phyloP scores from a whole-genome alignment of 1,140 invertebrate species.

The Pteromalus puparum region DNA sequence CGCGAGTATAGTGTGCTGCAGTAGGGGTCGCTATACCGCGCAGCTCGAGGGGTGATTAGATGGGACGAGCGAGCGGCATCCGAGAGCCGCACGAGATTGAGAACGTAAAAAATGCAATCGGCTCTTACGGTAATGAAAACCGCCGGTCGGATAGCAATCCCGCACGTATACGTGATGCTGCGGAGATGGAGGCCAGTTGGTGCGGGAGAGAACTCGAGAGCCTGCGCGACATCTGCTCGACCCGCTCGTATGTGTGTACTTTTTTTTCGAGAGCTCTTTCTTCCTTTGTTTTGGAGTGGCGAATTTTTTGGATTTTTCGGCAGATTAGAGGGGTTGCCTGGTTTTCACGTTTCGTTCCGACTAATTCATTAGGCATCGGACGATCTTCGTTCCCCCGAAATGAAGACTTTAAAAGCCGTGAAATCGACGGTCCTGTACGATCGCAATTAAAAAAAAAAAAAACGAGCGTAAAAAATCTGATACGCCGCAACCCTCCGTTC shows the following conservation, averaged over 20 bases:
- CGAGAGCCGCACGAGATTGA: constrained; percentile 55
- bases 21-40: not conserved
- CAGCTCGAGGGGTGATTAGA: not conserved
- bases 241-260: not conserved
- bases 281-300: not conserved
- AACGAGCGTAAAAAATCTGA: not conserved
- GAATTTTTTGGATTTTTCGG: not conserved
- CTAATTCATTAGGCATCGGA: not conserved
- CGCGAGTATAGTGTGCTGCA: not conserved
- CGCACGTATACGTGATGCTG: not conserved
- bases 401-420: not conserved
- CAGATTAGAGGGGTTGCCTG: not conserved
- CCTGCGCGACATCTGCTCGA: constrained; percentile 46
- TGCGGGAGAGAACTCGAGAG: constrained; percentile 13
- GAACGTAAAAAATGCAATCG: constrained; percentile 76
- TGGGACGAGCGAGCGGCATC: constrained; percentile 32
- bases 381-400: not conserved
- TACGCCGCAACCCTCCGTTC: not conserved
- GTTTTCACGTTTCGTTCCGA: not conserved
- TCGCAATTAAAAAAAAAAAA: constrained; percentile 24
- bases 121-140: constrained; percentile 75
- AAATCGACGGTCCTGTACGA: not conserved
- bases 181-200: not conserved
- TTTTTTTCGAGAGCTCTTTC: not conserved
- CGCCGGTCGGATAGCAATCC: constrained; percentile 63